Percentiles rank a stretch among this genome's conserved stretches.
Evolutionary conservation across 2,113 vertebrate species (phyloP).

Genomic region (Gadus chalcogrammus): DNA sequence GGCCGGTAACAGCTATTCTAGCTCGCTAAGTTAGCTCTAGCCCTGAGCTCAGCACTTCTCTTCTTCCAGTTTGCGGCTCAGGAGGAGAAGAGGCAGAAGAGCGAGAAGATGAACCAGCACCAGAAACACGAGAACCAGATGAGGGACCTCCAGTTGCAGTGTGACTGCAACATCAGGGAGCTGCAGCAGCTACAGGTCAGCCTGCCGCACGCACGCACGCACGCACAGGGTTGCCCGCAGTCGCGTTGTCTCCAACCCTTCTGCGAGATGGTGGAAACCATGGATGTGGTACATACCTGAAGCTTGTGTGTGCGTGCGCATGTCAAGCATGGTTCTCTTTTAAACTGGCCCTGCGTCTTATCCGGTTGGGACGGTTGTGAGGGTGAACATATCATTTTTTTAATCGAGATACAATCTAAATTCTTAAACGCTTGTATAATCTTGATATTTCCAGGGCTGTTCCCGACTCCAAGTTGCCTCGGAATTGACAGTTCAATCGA

Average conservation of each 20-base stretch:
- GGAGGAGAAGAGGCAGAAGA: conserved; percentile 98
- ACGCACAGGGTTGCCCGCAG: neutral
- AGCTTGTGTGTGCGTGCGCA: no score
- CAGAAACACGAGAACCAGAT: conserved; percentile 99
- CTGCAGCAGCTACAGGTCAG: conserved; percentile 93
- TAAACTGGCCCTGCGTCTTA: neutral
- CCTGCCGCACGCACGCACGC: neutral
- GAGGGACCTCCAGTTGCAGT: conserved; percentile 96
- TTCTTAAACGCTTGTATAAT: no score
- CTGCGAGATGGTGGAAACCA: neutral
- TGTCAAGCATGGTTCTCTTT: no score
- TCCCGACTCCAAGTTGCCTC: no score
- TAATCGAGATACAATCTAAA: no score
- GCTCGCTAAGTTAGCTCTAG: no score
- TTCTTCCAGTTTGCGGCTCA: conserved; percentile 84
- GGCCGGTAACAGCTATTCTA: no score
- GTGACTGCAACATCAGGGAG: conserved; percentile 94
- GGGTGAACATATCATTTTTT: no score
- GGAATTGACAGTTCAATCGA: no score
- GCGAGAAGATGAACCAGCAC: conserved; percentile 91
- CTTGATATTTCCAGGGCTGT: no score
- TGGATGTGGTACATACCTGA: neutral
- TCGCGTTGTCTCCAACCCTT: neutral
- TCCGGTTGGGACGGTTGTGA: no score
- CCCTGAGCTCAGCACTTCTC: no score